These are phyloP conservation scores for Hylyphantes graminicola DNA, from an alignment of 1,140 invertebrate genomes.

Conservation along the genomic window DNA sequence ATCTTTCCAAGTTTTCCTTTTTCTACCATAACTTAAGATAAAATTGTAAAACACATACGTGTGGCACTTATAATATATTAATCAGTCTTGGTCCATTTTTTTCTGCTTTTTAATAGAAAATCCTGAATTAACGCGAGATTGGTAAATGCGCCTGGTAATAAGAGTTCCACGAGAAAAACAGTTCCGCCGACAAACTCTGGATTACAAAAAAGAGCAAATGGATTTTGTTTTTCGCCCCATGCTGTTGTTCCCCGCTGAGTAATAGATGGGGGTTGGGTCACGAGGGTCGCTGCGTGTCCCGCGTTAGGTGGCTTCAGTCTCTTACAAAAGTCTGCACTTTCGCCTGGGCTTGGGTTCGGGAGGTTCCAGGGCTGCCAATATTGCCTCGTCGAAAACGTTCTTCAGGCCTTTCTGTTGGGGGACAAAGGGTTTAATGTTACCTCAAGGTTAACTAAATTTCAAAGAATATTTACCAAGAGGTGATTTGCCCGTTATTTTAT, in stretches of 20 bases:
- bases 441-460: too few species aligned
- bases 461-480: too few species aligned
- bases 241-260: neutral
- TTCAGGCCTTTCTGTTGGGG: constrained; percentile 94
- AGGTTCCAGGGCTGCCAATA: constrained; percentile 95
- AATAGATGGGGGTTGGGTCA: neutral
- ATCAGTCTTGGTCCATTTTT: constrained; percentile 55
- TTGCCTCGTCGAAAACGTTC: constrained; percentile 99
- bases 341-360: constrained; percentile 75
- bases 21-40: constrained; percentile 20
- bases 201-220: constrained; percentile 39
- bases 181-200: constrained; percentile 34
- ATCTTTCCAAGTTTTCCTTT: constrained; percentile 10
- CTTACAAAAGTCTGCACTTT: constrained; percentile 60
- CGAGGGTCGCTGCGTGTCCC: too few species aligned
- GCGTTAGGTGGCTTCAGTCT: neutral
- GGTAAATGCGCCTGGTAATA: constrained; percentile 32
- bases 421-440: too few species aligned
- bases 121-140: constrained; percentile 44
- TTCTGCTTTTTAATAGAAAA: neutral
- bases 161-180: constrained; percentile 17
- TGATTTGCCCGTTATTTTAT: too few species aligned
- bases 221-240: constrained; percentile 5
- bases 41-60: constrained; percentile 16
- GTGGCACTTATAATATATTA: constrained; percentile 51